These are phyloP conservation scores for Empis stercorea DNA, from an alignment of 2,888 invertebrate genomes.

Conservation along the genomic window DNA sequence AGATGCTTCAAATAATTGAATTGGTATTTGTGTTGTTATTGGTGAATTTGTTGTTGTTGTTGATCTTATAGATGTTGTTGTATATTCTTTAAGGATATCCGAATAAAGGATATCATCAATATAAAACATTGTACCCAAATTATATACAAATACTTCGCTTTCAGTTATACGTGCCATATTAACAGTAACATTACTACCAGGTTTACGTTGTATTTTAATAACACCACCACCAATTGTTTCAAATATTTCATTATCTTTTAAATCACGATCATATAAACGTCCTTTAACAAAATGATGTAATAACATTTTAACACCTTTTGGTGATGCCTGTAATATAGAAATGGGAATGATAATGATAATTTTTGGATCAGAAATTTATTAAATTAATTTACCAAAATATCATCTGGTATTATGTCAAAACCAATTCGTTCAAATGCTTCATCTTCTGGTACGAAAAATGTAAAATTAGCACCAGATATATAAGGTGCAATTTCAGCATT, in stretches of 20 bases:
- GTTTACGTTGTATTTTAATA: constrained; percentile 39
- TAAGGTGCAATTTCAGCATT: constrained; percentile 47
- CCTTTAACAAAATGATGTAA: constrained; percentile 50
- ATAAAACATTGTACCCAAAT: constrained; percentile 51
- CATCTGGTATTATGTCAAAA: constrained; percentile 43
- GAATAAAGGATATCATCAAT: constrained; percentile 45
- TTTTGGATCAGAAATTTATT: background rate
- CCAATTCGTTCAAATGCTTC: constrained; percentile 50
- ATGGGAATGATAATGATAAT: background rate
- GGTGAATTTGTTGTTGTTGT: constrained; percentile 18
- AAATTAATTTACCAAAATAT: constrained; percentile 27
- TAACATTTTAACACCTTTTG: constrained; percentile 44
- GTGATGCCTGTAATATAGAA: constrained; percentile 37
- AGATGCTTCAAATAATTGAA: constrained; percentile 14
- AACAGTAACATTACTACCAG: constrained; percentile 37
- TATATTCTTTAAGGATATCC: constrained; percentile 29
- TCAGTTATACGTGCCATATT: constrained; percentile 46
- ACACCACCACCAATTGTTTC: constrained; percentile 44
- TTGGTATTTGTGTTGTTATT: constrained; percentile 12
- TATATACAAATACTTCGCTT: constrained; percentile 50
- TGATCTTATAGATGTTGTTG: constrained; percentile 21
- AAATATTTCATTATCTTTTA: constrained; percentile 41
- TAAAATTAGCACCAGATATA: constrained; percentile 50
- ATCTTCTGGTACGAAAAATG: constrained; percentile 57
- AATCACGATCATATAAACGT: constrained; percentile 45